Conservation (phyloP, 2,888 invertebrate genomes). For the Helicoverpa assulta region DNA sequence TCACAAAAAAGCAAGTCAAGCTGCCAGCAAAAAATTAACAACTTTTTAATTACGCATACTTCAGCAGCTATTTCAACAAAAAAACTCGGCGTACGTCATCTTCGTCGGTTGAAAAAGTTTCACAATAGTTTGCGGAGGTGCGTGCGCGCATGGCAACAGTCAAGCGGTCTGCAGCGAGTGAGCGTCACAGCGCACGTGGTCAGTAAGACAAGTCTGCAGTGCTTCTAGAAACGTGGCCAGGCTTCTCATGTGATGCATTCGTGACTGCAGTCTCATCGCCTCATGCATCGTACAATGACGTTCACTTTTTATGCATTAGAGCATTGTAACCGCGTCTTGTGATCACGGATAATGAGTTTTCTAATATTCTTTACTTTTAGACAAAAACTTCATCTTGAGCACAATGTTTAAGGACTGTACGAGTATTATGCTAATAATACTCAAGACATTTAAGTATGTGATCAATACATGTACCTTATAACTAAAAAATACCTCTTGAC, state of each 20-base stretch:
- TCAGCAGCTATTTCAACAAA: conserved; percentile 39
- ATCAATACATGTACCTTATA: no score
- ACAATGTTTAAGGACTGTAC: neutral
- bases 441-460: no score
- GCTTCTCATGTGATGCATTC: conserved; percentile 8
- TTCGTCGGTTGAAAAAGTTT: conserved; percentile 33
- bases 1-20: conserved; percentile 8
- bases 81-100: conserved; percentile 39
- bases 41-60: conserved; percentile 47
- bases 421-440: neutral
- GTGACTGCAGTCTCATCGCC: conserved; percentile 36
- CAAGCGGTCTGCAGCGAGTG: conserved; percentile 47
- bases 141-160: conserved; percentile 54
- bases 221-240: conserved; percentile 40
- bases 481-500: neutral
- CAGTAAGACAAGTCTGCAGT: conserved; percentile 32
- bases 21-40: conserved; percentile 24
- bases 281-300: conserved; percentile 28
- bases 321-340: neutral
- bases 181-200: conserved; percentile 55
- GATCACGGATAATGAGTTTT: conserved; percentile 6
- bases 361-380: conserved; percentile 4
- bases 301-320: conserved; percentile 22
- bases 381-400: neutral
- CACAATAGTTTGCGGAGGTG: conserved; percentile 37